Percentiles rank a stretch among this genome's conserved stretches.
phyloP scores from a whole-genome alignment of 2,797 vertebrate genomes.

The Helarctos malayanus region DNA sequence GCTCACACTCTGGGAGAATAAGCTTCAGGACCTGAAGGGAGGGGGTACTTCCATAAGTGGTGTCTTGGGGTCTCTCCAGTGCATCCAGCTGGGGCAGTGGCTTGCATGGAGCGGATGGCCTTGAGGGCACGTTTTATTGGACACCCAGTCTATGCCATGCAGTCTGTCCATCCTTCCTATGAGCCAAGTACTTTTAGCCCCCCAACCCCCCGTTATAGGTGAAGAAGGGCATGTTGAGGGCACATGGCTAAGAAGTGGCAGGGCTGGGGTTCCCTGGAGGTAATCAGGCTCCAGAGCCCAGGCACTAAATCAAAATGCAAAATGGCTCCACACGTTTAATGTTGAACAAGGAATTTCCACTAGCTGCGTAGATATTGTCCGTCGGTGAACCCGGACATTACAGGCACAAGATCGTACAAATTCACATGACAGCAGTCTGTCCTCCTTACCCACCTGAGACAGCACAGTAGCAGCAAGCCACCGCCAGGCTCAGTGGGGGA shows the following conservation, averaged over 20 bases:
- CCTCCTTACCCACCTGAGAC: not conserved
- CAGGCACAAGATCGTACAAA: not conserved
- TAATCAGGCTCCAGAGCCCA: not conserved
- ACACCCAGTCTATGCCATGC: too few relatives aligned
- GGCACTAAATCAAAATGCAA: not conserved
- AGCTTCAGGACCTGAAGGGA: not conserved
- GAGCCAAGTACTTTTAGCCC: not conserved
- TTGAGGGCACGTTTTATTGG: not conserved
- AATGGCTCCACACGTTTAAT: not conserved
- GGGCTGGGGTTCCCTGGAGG: fast-evolving
- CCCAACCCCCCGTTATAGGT: too few relatives aligned
- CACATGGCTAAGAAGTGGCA: not conserved
- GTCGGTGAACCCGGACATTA: not conserved
- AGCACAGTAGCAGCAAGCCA: not conserved
- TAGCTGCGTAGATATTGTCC: not conserved
- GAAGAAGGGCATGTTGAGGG: not conserved
- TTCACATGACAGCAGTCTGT: not conserved
- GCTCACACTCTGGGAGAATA: not conserved
- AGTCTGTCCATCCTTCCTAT: not conserved
- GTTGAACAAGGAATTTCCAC: not conserved
- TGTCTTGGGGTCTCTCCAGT: not conserved
- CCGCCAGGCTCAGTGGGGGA: not conserved
- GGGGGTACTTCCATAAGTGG: not conserved
- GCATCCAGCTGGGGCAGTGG: not conserved
- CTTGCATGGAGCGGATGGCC: fast-evolving